These are phyloP conservation scores for Mesocentrotus franciscanus DNA, from an alignment of 53 echinoderm and acorn worm species.

Conservation along the genomic window DNA sequence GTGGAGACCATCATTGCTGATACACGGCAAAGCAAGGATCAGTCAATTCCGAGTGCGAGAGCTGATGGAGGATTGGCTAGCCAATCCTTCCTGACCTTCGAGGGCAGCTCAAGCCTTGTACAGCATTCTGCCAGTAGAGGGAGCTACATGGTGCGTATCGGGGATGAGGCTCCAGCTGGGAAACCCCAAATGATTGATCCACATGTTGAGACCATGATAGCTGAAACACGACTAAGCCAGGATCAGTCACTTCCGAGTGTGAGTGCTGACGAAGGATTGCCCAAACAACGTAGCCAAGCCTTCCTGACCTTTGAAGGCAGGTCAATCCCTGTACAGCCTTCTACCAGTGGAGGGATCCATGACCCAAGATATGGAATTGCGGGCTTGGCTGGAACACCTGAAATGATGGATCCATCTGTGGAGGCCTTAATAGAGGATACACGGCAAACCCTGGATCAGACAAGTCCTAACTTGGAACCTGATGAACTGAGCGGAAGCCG, in stretches of 20 bases:
- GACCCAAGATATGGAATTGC: neutral
- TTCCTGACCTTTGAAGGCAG: constrained; percentile 55
- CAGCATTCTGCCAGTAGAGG: constrained; percentile 39
- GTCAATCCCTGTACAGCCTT: constrained; percentile 41
- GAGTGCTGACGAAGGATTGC: constrained; percentile 6
- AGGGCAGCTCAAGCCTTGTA: constrained; percentile 20
- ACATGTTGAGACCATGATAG: neutral
- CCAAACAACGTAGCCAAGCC: constrained; percentile 44
- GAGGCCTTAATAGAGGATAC: neutral
- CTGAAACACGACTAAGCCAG: neutral
- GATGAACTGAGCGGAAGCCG: neutral
- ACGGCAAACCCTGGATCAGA: neutral
- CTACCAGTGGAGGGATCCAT: constrained; percentile 35
- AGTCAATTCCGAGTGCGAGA: neutral
- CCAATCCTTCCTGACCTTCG: constrained; percentile 44
- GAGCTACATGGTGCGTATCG: neutral
- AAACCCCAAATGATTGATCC: neutral
- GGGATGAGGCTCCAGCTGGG: neutral
- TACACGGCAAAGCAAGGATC: neutral
- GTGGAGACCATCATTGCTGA: neutral
- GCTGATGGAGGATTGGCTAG: constrained; percentile 4
- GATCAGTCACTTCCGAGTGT: neutral
- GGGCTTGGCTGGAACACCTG: neutral
- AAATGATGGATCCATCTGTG: constrained; percentile 19
- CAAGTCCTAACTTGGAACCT: neutral